phyloP scores from a whole-genome alignment of 2,113 vertebrate species.

The Apistogramma diplotaenia region DNA sequence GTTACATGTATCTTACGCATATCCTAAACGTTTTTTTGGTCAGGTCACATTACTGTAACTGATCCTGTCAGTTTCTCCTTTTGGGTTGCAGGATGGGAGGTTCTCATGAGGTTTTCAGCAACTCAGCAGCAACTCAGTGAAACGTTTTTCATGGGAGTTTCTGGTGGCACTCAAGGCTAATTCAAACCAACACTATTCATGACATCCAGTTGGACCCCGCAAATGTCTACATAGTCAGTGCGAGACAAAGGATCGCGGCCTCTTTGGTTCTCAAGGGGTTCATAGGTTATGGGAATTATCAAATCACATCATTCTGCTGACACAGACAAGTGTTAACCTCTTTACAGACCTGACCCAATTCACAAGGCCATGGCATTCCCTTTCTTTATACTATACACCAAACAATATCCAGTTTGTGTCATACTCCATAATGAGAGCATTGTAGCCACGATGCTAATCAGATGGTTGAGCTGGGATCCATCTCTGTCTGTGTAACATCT shows the following conservation, averaged over 20 bases:
- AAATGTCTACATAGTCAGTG: conserved; percentile 43
- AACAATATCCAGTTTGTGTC: conserved; percentile 62
- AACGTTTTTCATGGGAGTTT: conserved; percentile 12
- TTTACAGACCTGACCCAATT: conserved; percentile 53
- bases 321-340: conserved; percentile 47
- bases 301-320: conserved; percentile 60
- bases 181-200: conserved; percentile 49
- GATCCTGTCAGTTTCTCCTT: background rate
- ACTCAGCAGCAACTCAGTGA: background rate
- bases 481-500: conserved; percentile 3
- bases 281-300: conserved; percentile 68
- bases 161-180: conserved; percentile 36
- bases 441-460: conserved; percentile 36
- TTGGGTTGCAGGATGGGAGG: background rate
- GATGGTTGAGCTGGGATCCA: background rate
- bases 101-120: conserved; percentile 1
- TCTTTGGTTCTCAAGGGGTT: conserved; percentile 32
- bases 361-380: conserved; percentile 33
- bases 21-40: rapidly evolving
- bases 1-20: background rate
- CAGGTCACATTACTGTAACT: background rate
- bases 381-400: background rate
- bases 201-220: conserved; percentile 35
- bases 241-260: conserved; percentile 43
- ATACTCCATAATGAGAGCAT: conserved; percentile 51